These are phyloP conservation scores for Pipistrellus pygmaeus DNA, from an alignment of 2,797 vertebrate genomes.

Conservation along the genomic window DNA sequence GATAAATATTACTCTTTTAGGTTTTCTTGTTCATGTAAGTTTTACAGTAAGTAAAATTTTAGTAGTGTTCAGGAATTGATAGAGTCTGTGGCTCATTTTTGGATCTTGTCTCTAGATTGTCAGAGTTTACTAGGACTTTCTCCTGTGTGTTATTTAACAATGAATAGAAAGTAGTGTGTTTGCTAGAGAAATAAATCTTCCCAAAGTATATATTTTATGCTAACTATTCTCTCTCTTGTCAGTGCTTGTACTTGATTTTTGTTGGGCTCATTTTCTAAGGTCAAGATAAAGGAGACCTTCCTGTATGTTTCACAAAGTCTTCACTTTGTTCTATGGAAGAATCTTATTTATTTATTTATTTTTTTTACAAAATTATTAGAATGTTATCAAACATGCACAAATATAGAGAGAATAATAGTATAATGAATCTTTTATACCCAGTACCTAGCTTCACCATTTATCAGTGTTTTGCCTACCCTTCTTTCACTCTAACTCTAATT, in stretches of 20 bases:
- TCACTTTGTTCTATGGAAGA: background rate
- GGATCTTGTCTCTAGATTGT: constrained; percentile 10
- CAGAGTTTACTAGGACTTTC: constrained; percentile 4
- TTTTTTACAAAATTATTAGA: background rate
- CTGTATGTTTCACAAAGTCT: background rate
- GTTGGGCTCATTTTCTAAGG: constrained; percentile 39
- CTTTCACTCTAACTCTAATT: background rate
- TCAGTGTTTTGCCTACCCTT: background rate
- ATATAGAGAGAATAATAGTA: background rate
- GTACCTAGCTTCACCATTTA: background rate
- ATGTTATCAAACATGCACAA: background rate
- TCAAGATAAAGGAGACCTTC: constrained; percentile 1
- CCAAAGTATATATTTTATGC: background rate
- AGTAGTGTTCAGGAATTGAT: background rate
- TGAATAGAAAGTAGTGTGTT: constrained; percentile 39
- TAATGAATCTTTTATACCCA: background rate
- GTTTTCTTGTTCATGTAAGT: background rate
- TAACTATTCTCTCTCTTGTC: constrained; percentile 38
- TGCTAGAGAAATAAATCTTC: constrained; percentile 43
- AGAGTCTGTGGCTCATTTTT: background rate
- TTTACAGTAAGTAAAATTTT: constrained; percentile 50
- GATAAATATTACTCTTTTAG: background rate
- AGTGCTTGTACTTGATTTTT: constrained; percentile 10
- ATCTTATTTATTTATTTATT: background rate
- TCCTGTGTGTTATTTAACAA: constrained; percentile 49